These are phyloP conservation scores for Helicoverpa armigera DNA, from an alignment of 1,140 invertebrate species.

Conservation along the genomic window DNA sequence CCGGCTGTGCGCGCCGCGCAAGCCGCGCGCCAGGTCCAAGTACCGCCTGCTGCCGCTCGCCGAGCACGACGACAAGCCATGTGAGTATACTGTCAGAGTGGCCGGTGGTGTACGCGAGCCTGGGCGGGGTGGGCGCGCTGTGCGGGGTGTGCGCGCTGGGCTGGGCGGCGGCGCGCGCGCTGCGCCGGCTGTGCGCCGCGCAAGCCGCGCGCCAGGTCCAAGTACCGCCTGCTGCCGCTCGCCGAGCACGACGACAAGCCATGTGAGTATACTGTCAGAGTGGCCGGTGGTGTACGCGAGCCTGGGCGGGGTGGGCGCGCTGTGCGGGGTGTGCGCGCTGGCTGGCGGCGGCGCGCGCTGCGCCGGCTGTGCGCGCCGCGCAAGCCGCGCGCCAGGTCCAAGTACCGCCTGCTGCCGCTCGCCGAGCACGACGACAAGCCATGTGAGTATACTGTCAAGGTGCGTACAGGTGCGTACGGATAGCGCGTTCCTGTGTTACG, in stretches of 20 bases:
- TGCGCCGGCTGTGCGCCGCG: conserved; percentile 64
- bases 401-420: conserved; percentile 74
- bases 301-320: conserved; percentile 69
- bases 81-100: conserved; percentile 69
- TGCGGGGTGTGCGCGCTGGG: conserved; percentile 52
- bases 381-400: conserved; percentile 61
- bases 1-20: conserved; percentile 64
- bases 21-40: conserved; percentile 62
- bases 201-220: conserved; percentile 61
- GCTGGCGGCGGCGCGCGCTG: conserved; percentile 58
- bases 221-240: conserved; percentile 74
- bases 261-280: conserved; percentile 66
- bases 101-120: conserved; percentile 80
- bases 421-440: conserved; percentile 73
- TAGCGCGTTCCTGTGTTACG: no score
- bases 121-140: conserved; percentile 71
- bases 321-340: conserved; percentile 64
- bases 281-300: conserved; percentile 82
- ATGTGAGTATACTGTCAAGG: no score
- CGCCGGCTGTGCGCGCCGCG: no score
- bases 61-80: conserved; percentile 71
- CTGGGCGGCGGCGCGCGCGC: conserved; percentile 58
- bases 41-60: conserved; percentile 75
- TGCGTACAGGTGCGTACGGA: no score
- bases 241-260: conserved; percentile 73